Percentiles rank a stretch among this genome's conserved stretches.
These are phyloP conservation scores for Hydractinia symbiolongicarpus DNA, from an alignment of 30 jellyfish, hydroid and myxozoan species.

Conservation along the genomic window DNA sequence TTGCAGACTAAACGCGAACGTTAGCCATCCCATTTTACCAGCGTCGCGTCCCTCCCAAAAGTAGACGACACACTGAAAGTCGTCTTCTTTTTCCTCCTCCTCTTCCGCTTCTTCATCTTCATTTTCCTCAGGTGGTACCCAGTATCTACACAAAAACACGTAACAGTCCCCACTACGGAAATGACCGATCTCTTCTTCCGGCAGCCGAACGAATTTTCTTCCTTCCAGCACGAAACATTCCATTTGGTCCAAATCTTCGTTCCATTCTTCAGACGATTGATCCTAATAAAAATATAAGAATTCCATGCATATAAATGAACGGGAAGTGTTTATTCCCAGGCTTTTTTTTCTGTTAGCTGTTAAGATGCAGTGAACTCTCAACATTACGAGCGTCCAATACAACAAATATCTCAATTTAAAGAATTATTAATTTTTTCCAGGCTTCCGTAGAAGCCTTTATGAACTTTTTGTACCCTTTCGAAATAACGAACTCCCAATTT, in stretches of 20 bases:
- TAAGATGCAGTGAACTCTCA: too few relatives aligned
- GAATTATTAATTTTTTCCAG: too few relatives aligned
- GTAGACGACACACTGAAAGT: slow-evolving; percentile 89
- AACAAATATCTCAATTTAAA: too few relatives aligned
- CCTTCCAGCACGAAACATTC: slow-evolving; percentile 99
- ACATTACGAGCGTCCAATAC: too few relatives aligned
- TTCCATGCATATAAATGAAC: not conserved
- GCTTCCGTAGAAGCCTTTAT: too few relatives aligned
- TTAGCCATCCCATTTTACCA: slow-evolving; percentile 98
- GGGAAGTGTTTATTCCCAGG: not conserved
- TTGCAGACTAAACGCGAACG: slow-evolving; percentile 90
- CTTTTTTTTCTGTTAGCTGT: too few relatives aligned
- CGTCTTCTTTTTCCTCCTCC: slow-evolving; percentile 88
- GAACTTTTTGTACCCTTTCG: too few relatives aligned
- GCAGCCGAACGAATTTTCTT: slow-evolving; percentile 93
- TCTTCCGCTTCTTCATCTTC: slow-evolving; percentile 85
- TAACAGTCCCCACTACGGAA: slow-evolving; percentile 94
- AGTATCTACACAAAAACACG: slow-evolving; percentile 92
- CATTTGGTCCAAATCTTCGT: slow-evolving; percentile 96
- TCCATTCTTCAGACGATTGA: slow-evolving; percentile 92
- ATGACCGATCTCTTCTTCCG: slow-evolving; percentile 98
- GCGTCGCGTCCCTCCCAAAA: slow-evolving; percentile 99
- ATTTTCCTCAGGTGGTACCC: slow-evolving; percentile 94
- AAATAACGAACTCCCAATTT: too few relatives aligned
- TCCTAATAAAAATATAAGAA: slow-evolving; percentile 41